Base-by-base conservation (phyloP, 2,888 invertebrate species). In the Entomobrya multifasciata region DNA sequence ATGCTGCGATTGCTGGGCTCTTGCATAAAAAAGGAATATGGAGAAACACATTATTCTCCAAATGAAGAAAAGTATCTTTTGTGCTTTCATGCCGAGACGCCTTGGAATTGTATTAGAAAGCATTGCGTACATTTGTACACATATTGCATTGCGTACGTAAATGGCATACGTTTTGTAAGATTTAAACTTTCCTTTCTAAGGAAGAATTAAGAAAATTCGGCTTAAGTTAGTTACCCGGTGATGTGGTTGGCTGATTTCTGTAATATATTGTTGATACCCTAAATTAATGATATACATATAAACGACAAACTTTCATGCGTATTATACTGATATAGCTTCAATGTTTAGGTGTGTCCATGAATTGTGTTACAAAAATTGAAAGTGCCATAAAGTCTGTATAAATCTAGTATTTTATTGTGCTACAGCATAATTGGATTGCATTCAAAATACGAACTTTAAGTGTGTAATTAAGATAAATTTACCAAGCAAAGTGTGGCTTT, bases 401-500 rank as follows among this genome's bases (percentile, higher is more conserved):
- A 5, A 74, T n/a, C 27, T 15, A 67, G 65, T 80, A 67, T 65
- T 80, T 49, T 80, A 80, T 30, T 67, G 25, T 79, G 60, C 57
- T 77, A 22, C 47, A 22, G 70, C n/a, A n/a, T 70, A 70, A 70
- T 70, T 70, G 70, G 70, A 47, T 25, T 47, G 47, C n/a, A 47
- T 65, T 65, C 36, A n/a, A 41, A 36, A 25, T 13, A 41, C 30
- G 6, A n/a, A 44, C 47, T 74, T 74, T 49, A 74, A 5, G 47
- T 62, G 49, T 55, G 62, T 74, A 82, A 82, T 82, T 82, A 82
- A 82, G 82, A 82, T 82, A 72, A 82, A 74, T 74, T 17, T 17
- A 76, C 76, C 13, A 17, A 22, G 36, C 11, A 57, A 55, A 74
- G 5, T 25, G 13, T 20, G 41, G 22, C 60, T 72, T 77, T n/a